Evolutionary conservation across 2,888 invertebrate genomes (phyloP).

Genomic region (Asteroscopus sphinx): DNA sequence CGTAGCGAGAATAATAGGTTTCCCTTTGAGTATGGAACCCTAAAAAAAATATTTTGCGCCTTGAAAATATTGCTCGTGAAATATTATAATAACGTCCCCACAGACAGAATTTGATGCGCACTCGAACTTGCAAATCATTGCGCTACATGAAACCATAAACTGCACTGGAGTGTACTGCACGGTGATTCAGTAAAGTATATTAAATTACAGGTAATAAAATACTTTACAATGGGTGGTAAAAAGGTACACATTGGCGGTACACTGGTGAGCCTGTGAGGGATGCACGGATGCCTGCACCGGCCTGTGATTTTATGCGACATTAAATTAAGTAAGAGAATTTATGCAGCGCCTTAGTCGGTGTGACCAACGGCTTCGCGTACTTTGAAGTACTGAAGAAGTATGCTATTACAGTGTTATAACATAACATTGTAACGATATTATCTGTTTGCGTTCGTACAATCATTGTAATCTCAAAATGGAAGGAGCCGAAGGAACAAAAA

Average conservation of each 20-base stretch:
- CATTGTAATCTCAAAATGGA: slow-evolving; percentile 23
- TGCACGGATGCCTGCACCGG: slow-evolving; percentile 63
- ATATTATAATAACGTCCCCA: slow-evolving; percentile 35
- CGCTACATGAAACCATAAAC: slow-evolving; percentile 73
- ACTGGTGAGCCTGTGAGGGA: slow-evolving; percentile 61
- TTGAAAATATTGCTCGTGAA: slow-evolving; percentile 18
- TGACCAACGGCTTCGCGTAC: slow-evolving; percentile 25
- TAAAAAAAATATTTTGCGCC: slow-evolving; percentile 17
- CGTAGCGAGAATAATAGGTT: no score
- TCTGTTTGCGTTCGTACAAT: slow-evolving; percentile 7
- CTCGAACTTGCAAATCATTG: slow-evolving; percentile 64
- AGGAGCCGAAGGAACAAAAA: neutral
- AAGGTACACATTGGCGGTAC: slow-evolving; percentile 59
- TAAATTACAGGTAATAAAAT: slow-evolving; percentile 84
- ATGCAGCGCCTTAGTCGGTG: slow-evolving; percentile 59
- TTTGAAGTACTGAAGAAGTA: slow-evolving; percentile 19
- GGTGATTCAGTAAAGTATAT: slow-evolving; percentile 80
- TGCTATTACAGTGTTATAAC: slow-evolving; percentile 21
- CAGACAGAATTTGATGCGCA: slow-evolving; percentile 51
- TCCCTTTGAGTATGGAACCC: no score
- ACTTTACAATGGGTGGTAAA: slow-evolving; percentile 74
- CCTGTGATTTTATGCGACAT: slow-evolving; percentile 77
- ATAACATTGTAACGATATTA: slow-evolving; percentile 24
- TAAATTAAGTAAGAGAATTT: slow-evolving; percentile 72
- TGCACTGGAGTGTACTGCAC: slow-evolving; percentile 68